Conservation (phyloP, 2,797 vertebrate species). For the Xerus rutilus region DNA sequence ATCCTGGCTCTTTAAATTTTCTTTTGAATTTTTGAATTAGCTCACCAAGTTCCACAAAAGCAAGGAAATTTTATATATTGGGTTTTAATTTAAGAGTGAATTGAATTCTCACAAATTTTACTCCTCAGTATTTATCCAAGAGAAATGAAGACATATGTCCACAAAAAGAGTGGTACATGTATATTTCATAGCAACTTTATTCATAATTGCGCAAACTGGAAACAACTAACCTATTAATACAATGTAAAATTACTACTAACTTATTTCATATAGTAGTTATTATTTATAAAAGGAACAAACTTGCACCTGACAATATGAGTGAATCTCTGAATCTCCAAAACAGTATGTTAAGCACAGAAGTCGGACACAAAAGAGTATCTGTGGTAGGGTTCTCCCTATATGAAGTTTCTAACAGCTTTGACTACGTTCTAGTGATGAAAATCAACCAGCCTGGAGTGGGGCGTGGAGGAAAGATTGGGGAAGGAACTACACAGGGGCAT, state of each 20-base stretch:
- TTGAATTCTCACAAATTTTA: constrained; percentile 23
- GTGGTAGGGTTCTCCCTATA: background rate
- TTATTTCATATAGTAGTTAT: background rate
- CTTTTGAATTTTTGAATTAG: constrained; percentile 35
- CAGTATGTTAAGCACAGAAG: background rate
- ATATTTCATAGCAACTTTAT: background rate
- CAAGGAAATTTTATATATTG: background rate
- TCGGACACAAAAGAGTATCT: background rate
- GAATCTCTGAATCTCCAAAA: constrained; percentile 45
- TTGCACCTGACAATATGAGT: background rate
- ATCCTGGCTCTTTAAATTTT: background rate
- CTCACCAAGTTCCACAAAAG: constrained; percentile 23
- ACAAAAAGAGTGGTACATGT: background rate
- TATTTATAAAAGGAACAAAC: background rate
- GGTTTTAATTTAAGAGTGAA: background rate
- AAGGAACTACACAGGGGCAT: background rate
- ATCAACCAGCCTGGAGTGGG: background rate
- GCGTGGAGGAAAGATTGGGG: background rate
- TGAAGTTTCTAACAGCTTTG: background rate
- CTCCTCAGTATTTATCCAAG: constrained; percentile 32
- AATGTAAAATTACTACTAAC: background rate
- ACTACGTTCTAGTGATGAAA: background rate
- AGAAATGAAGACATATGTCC: background rate
- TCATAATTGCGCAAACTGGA: background rate
- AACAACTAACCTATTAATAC: background rate